Conservation (phyloP, 2,888 invertebrate genomes). For the Artemia sinica region DNA sequence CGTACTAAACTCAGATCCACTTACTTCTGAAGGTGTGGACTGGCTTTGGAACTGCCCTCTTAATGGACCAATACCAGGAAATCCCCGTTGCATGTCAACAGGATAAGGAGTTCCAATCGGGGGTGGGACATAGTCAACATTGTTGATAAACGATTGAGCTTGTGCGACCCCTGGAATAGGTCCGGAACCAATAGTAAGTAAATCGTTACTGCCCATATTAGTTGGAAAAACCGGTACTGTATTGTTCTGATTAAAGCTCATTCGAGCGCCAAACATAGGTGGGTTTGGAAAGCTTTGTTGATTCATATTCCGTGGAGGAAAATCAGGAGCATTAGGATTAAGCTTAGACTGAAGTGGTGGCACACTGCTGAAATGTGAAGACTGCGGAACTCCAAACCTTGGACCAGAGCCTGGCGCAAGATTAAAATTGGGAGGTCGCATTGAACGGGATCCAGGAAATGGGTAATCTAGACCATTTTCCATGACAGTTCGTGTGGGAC, state of each 20-base stretch:
- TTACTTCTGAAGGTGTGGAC: constrained; percentile 1
- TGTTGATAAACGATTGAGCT: constrained; percentile 11
- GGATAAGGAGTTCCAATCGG: constrained; percentile 23
- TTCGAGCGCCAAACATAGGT: constrained; percentile 14
- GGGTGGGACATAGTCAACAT: constrained; percentile 26
- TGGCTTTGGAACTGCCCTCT: constrained; percentile 3
- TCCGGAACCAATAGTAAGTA: constrained; percentile 11
- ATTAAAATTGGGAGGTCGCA: constrained; percentile 17
- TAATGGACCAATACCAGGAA: background rate
- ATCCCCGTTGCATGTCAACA: constrained; percentile 1
- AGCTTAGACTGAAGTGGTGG: constrained; percentile 38
- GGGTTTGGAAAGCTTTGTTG: constrained; percentile 11
- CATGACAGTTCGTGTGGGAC: constrained; percentile 19
- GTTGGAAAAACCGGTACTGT: constrained; percentile 13
- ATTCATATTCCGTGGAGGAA: constrained; percentile 33
- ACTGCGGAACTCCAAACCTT: constrained; percentile 17
- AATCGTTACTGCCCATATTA: constrained; percentile 8
- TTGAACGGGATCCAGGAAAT: constrained; percentile 23
- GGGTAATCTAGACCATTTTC: background rate
- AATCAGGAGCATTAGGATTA: constrained; percentile 64
- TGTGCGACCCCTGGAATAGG: constrained; percentile 10
- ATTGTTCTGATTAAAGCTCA: constrained; percentile 13
- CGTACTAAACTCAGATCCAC: constrained; percentile 1
- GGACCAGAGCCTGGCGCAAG: constrained; percentile 16
- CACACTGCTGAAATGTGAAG: constrained; percentile 4